phyloP scores from a whole-genome alignment of 1,140 invertebrate genomes.

The Zeugodacus cucurbitae region DNA sequence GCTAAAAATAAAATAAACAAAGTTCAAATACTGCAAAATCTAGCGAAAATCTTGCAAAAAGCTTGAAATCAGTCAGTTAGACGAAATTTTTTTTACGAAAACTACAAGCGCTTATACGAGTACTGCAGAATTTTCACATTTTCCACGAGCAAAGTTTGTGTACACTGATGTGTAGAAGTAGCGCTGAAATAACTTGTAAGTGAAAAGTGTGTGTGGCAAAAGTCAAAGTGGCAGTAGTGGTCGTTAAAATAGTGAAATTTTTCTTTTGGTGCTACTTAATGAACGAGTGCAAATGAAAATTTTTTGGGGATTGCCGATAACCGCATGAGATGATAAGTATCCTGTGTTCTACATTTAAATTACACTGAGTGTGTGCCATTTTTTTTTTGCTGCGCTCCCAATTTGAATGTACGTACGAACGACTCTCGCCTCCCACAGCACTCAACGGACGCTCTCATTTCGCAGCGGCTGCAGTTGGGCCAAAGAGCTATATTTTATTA shows the following conservation, averaged over 20 bases:
- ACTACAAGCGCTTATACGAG: background rate
- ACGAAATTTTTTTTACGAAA: background rate
- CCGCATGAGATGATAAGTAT: slow-evolving; percentile 26
- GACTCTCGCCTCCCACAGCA: slow-evolving; percentile 8
- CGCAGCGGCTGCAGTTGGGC: background rate
- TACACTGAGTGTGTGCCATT: slow-evolving; percentile 26
- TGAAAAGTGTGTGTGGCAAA: background rate
- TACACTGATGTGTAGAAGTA: background rate
- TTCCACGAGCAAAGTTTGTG: background rate
- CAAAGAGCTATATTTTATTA: slow-evolving; percentile 33
- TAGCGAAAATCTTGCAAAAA: background rate
- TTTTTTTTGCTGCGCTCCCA: slow-evolving; percentile 18
- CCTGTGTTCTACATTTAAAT: slow-evolving; percentile 36
- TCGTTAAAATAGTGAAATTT: background rate
- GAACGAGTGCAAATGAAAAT: slow-evolving; percentile 24
- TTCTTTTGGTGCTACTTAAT: background rate
- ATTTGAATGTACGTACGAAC: background rate
- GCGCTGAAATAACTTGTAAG: background rate
- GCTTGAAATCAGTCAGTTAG: background rate
- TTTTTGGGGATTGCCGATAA: slow-evolving; percentile 11
- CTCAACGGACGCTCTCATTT: too few relatives aligned
- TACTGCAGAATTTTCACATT: background rate
- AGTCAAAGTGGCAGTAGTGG: background rate
- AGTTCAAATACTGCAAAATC: background rate
- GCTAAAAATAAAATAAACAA: background rate